Percentiles rank a stretch among this genome's conserved stretches.
These are phyloP conservation scores for Contarinia nasturtii DNA, from an alignment of 1,140 invertebrate species.

Conservation along the genomic window DNA sequence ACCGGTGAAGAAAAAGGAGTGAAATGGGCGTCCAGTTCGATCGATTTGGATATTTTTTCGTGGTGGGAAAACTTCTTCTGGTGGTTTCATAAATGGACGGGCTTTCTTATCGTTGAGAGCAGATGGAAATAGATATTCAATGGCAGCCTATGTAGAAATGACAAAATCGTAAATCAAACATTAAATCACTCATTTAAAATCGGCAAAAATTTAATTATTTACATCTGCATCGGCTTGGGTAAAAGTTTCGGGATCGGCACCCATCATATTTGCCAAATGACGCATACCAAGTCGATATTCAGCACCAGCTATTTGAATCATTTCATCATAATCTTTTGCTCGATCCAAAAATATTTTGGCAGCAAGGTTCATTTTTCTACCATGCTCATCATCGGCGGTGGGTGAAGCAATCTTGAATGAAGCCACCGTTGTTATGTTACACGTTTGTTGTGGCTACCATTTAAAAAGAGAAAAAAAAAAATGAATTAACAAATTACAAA, in stretches of 20 bases:
- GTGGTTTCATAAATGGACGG: slow-evolving; percentile 69
- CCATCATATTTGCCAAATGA: slow-evolving; percentile 98
- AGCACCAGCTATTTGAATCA: slow-evolving; percentile 60
- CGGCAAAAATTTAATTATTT: slow-evolving; percentile 18
- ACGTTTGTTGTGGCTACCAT: no score
- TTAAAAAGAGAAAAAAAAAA: no score
- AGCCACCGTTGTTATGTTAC: no score
- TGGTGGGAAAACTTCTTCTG: slow-evolving; percentile 66
- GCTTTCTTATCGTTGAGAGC: slow-evolving; percentile 66
- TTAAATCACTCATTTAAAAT: no score
- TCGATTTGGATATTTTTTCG: slow-evolving; percentile 83
- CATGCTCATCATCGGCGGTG: slow-evolving; percentile 20
- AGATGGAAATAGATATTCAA: slow-evolving; percentile 82
- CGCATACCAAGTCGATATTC: slow-evolving; percentile 83
- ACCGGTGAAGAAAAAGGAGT: slow-evolving; percentile 78
- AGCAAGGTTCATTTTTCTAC: slow-evolving; percentile 56
- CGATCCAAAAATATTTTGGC: slow-evolving; percentile 76
- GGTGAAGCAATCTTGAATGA: slow-evolving; percentile 7
- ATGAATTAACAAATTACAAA: no score
- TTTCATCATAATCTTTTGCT: slow-evolving; percentile 59
- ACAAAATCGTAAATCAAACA: no score
- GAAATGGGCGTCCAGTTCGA: slow-evolving; percentile 64
- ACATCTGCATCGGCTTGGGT: slow-evolving; percentile 77
- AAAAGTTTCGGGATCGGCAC: slow-evolving; percentile 69
- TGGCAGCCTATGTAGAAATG: slow-evolving; percentile 45